Evolutionary conservation across 1,140 invertebrate species (phyloP), one percentile per base, ranked within the genome.

Genomic region (Diplogasteroides magnus): DNA sequence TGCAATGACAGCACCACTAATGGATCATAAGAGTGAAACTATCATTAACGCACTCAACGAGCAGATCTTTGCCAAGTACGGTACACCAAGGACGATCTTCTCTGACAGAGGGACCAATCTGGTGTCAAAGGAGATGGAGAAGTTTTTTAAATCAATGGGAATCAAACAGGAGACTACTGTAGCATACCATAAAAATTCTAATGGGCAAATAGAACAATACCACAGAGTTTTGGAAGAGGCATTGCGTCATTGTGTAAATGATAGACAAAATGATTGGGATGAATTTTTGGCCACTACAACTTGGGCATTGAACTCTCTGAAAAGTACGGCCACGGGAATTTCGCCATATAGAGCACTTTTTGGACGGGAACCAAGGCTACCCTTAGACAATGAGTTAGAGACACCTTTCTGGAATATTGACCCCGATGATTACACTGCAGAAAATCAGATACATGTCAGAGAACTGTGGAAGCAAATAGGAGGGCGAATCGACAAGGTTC

Each of bases 51-150:
- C n/a, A n/a, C 23, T 3, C 59, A 6, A 61, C 14, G 29, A 61
- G n/a, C n/a, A 48, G 0, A 19, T 68, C 0, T 57, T 68, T 23
- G 2, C 61, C 19, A 61, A 61, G 60, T 68, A 32, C 56, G 67
- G 67, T 26, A 13, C 67, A 11, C 67, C 59, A n/a, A 48, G 37
- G 29, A 28, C 55, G 2, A 31, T 68, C n/a, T 31, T 68, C 1
- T 32, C 67, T 23, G 67, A 68, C 23, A 60, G 61, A 6, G 67
- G 67, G 37, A 26, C 58, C 1, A 68, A 68, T 13, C 61, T 68
- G 15, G 37, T 28, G 32, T 60, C 67, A 25, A n/a, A 31, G 1
- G 11, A 37, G 29, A 32, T 68, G 15, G 27, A 31, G n/a, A 31
- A 67, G 19, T 0, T 58, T 3, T 14, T 67, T 28, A 31, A 26